These are phyloP conservation scores for Paratrypauchen microcephalus DNA, from an alignment of 2,797 vertebrate species.

Conservation along the genomic window DNA sequence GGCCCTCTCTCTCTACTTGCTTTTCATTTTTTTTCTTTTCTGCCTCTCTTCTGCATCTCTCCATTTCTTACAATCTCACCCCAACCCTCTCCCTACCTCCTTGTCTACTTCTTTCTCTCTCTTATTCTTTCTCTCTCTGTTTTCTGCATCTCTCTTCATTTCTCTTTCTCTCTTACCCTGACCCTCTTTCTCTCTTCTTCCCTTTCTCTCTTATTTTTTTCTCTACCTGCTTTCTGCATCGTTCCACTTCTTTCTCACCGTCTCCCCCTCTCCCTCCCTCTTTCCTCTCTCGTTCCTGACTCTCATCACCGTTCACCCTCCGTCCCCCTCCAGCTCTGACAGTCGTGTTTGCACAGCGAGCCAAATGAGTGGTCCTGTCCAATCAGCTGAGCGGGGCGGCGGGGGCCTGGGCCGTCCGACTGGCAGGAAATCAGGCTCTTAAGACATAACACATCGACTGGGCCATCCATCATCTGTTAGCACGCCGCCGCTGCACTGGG, in stretches of 20 bases:
- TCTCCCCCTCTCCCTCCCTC: conserved; percentile 41
- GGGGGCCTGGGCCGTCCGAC: conserved; percentile 97
- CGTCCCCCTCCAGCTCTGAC: conserved; percentile 61
- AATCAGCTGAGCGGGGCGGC: conserved; percentile 93
- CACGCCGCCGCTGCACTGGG: conserved; percentile 82
- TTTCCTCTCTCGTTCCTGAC: conserved; percentile 67
- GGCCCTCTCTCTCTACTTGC: too few relatives aligned
- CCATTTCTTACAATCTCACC: too few relatives aligned
- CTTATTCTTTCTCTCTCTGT: conserved; percentile 48
- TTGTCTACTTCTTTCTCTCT: conserved; percentile 40
- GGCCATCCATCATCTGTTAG: conserved; percentile 99
- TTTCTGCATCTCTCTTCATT: conserved; percentile 13
- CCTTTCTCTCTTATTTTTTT: not conserved
- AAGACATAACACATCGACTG: conserved; percentile 99
- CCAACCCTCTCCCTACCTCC: too few relatives aligned
- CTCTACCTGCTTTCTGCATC: conserved; percentile 47
- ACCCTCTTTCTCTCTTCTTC: conserved; percentile 46
- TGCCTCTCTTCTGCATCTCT: not conserved
- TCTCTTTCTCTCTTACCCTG: not conserved
- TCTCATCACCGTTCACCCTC: conserved; percentile 66
- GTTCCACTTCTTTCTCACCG: not conserved
- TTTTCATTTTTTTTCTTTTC: too few relatives aligned
- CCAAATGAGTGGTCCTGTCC: conserved; percentile 94
- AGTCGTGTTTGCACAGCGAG: conserved; percentile 94
- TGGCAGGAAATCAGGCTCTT: conserved; percentile 99